Percentiles rank a stretch among this genome's conserved stretches.
Conservation (phyloP, 2,797 vertebrate species). For the Microctenopoma stevenorrisi region DNA sequence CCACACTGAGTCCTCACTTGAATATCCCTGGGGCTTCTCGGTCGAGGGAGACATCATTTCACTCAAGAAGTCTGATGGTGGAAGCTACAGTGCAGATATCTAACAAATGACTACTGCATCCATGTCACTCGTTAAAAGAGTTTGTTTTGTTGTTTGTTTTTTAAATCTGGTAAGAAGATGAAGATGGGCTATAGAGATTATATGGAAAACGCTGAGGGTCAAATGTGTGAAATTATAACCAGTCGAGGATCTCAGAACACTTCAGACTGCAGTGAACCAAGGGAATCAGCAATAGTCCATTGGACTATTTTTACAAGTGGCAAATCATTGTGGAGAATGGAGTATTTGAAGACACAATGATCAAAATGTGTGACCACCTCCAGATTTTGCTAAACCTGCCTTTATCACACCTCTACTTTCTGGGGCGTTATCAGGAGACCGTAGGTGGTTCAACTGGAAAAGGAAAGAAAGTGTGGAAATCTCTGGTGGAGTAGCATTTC, state of each 20-base stretch:
- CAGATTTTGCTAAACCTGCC: constrained; percentile 37
- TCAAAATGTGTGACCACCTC: constrained; percentile 33
- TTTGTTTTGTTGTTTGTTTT: background rate
- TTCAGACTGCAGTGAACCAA: background rate
- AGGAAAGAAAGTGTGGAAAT: constrained; percentile 51
- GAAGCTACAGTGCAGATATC: background rate
- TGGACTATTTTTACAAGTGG: constrained; percentile 13
- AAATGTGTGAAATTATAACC: constrained; percentile 8
- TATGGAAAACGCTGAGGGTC: background rate
- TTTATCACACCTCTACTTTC: constrained; percentile 57
- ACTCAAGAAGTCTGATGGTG: constrained; percentile 9
- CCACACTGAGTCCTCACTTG: background rate
- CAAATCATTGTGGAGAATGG: constrained; percentile 7
- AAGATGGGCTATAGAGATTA: constrained; percentile 2
- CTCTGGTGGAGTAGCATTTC: constrained; percentile 57
- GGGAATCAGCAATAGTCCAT: background rate
- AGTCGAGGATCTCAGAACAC: background rate
- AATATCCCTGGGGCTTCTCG: constrained; percentile 16
- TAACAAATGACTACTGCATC: constrained; percentile 2
- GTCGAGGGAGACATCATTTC: constrained; percentile 15
- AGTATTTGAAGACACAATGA: constrained; percentile 30
- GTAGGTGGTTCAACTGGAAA: constrained; percentile 61
- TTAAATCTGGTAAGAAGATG: constrained; percentile 1
- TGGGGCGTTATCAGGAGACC: constrained; percentile 41
- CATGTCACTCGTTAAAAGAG: background rate